A percentile compares a stretch with the other conserved stretches of the same genome.
Conservation (phyloP, 2,888 invertebrate genomes). For the Emmelina monodactyla region DNA sequence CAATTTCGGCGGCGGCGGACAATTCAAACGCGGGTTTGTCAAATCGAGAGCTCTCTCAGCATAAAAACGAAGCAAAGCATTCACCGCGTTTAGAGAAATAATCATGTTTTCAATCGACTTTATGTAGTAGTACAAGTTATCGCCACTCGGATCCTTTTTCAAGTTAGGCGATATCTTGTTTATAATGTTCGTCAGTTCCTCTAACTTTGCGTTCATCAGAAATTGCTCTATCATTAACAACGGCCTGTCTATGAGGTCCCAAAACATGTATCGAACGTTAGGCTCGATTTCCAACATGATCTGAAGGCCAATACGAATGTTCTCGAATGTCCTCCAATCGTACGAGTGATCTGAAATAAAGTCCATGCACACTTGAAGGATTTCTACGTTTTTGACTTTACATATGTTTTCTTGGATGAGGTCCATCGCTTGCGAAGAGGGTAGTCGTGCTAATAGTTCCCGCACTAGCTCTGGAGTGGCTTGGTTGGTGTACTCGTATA, state of each 20-base stretch:
- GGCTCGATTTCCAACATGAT: conserved; percentile 69
- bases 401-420: conserved; percentile 71
- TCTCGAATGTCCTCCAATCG: conserved; percentile 61
- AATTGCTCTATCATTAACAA: conserved; percentile 83
- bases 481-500: conserved; percentile 61
- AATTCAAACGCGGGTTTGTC: conserved; percentile 44
- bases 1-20: conserved; percentile 38
- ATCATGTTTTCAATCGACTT: conserved; percentile 64
- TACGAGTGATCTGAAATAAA: conserved; percentile 65
- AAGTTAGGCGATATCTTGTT: conserved; percentile 58
- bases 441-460: conserved; percentile 67
- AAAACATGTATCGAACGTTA: conserved; percentile 66
- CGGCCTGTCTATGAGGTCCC: conserved; percentile 74
- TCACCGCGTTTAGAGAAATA: conserved; percentile 70
- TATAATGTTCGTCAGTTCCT: conserved; percentile 69
- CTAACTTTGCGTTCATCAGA: conserved; percentile 85
- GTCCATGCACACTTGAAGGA: conserved; percentile 70
- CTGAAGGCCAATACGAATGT: conserved; percentile 72
- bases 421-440: conserved; percentile 63
- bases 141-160: conserved; percentile 46
- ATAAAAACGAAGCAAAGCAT: conserved; percentile 74
- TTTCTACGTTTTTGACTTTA: conserved; percentile 67
- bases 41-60: conserved; percentile 84
- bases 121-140: conserved; percentile 68
- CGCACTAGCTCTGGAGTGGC: conserved; percentile 48